Evolutionary conservation across 2,888 invertebrate species (phyloP), one percentile per base, ranked within the genome.

Genomic region (Callinectes sapidus): DNA sequence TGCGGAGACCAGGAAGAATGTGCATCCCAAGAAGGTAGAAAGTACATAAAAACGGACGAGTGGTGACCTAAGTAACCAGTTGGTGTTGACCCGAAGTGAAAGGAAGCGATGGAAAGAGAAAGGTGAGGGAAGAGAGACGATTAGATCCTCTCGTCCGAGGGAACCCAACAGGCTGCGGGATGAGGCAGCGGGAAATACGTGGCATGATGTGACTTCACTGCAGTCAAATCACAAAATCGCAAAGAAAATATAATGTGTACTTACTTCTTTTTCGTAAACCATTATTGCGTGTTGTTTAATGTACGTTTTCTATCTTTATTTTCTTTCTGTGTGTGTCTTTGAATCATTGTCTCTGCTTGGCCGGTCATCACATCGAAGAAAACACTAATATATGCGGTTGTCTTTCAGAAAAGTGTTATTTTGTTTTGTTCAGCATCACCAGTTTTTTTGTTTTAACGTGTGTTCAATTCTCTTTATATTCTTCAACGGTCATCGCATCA

Each of bases 11-110:
- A 81, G 81, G 81, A 81, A 81, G 81, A 35, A 32, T 32, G 81
- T 81, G 35, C 81, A 35, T 81, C 81, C 35, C 23, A 81, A 35
- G 81, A 81, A 32, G 81, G 81, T 81, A 81, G 81, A 81, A 81
- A 81, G 81, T 81, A 35, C 35, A 81, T 16, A 81, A 81, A 81
- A 81, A 81, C 81, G 32, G 81, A 81, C 81, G 81, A 81, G 81
- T 81, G 81, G 32, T 81, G 81, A 81, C 81, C 81, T 35, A 81
- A 32, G 81, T 32, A 81, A 81, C 81, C 81, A 32, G 81, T 81
- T 81, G 35, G 81, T 35, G 81, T 35, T 81, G 81, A 81, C 81
- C 81, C 81, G 35, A 32, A 81, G 81, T 81, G 81, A 81, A 81
- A 81, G 81, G 81, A 81, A 81, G 81, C 81, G 35, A 35, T 35